Evolutionary conservation across 2,797 vertebrate species (phyloP).

Genomic region (Danio jaintianensis): DNA sequence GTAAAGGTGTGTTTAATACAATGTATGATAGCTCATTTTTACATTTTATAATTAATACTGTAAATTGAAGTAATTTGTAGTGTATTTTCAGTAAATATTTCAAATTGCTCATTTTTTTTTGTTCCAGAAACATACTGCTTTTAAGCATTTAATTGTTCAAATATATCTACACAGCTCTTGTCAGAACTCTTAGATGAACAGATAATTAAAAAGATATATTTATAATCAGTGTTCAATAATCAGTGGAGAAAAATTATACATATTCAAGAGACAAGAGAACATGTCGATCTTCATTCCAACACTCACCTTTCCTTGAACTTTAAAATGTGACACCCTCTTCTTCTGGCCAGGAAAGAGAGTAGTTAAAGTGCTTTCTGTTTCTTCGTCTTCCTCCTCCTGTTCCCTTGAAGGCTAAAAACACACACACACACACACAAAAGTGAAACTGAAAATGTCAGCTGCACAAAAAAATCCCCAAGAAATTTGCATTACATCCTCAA

Average conservation of each 20-base stretch:
- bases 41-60: background rate
- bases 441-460: conserved; percentile 36
- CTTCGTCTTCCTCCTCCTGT: conserved; percentile 76
- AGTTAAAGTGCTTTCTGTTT: conserved; percentile 80
- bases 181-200: no score
- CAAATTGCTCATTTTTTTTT: background rate
- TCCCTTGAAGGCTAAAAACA: conserved; percentile 78
- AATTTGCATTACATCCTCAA: conserved; percentile 6
- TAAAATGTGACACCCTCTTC: conserved; percentile 93
- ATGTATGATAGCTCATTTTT: background rate
- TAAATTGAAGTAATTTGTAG: background rate
- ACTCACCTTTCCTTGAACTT: conserved; percentile 88
- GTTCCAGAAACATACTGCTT: background rate
- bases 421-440: conserved; percentile 52
- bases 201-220: no score
- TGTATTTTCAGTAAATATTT: background rate
- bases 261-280: no score
- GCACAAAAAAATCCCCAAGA: background rate
- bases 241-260: background rate
- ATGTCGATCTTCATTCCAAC: conserved; percentile 14
- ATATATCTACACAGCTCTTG: no score
- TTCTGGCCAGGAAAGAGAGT: conserved; percentile 93
- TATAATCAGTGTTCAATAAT: background rate
- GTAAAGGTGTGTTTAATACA: background rate
- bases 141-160: no score